Evolutionary conservation across 2,113 vertebrate genomes (phyloP), one percentile per base, ranked within the genome.

Genomic region (Eulacestoma nigropectus): DNA sequence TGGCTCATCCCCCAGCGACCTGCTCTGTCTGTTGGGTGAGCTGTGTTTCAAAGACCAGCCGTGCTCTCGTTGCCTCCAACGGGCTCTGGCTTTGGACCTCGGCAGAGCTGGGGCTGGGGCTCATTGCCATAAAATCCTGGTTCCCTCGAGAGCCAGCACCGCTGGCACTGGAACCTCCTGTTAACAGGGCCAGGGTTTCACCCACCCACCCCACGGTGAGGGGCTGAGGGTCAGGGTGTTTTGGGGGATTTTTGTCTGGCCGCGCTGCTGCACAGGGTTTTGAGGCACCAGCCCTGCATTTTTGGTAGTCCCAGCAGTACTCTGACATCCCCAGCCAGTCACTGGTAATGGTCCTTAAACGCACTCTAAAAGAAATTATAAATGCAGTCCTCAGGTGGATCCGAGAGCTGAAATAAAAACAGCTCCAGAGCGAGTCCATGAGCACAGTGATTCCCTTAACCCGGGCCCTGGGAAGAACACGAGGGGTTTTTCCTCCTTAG

Each of bases 101-200:
- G 22, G 29, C 55, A 57, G 33, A 22, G 13, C 33, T 23, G 55
- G 55, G 55, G 39, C 55, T 47, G 42, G 26, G 11, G 72, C 42
- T n/a, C 26, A 3, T 37, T 37, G 33, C 42, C 55, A 30, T 3
- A 3, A 30, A 30, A 8, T 8, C 42, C 70, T 35, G 53, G 44
- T 5, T 21, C 32, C 52, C 41, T 11, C 1, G 1, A 29, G 72
- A 22, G 41, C 16, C 39, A 30, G 19, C 26, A 5, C 33, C 1
- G 5, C 6, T 18, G 55, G 55, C 26, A 10, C 42, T 13, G 55
- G 25, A 17, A 8, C 0, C 0, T 17, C 33, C 42, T 32, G 55
- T 7, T 4, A 6, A 2, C 53, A 29, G 25, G 32, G 53, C 33
- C 41, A 37, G 2, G 55, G 19, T 21, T 4, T 14, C 53, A 35